phyloP scores from a whole-genome alignment of 64 coral and sea anemone species.

The Stichodactyla mertensii region DNA sequence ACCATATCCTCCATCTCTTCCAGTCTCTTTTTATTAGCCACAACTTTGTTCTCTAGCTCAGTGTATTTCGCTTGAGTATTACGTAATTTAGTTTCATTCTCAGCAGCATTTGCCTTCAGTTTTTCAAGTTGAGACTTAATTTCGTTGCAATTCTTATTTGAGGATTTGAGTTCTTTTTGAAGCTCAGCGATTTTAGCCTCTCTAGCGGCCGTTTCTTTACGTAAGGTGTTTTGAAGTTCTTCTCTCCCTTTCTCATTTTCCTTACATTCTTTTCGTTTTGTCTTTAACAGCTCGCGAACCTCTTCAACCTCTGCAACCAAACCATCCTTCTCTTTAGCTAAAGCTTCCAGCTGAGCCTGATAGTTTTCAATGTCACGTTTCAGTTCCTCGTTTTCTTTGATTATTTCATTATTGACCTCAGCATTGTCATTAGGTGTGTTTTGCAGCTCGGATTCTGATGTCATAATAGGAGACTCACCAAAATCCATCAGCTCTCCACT shows the following conservation, averaged over 20 bases:
- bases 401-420: not conserved
- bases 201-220: conserved; percentile 57
- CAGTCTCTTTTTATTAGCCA: conserved; percentile 24
- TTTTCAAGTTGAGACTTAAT: conserved; percentile 16
- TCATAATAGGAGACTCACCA: not conserved
- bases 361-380: conserved; percentile 40
- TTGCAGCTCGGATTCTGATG: conserved; percentile 1
- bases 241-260: not conserved
- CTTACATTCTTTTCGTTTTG: conserved; percentile 12
- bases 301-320: conserved; percentile 44
- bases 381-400: conserved; percentile 37
- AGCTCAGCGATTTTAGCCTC: conserved; percentile 58
- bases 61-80: conserved; percentile 23
- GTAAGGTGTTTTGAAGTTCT: conserved; percentile 29
- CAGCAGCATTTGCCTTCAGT: not conserved
- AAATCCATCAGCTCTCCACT: not conserved
- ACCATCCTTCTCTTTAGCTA: conserved; percentile 43
- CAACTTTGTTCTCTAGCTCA: conserved; percentile 43
- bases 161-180: conserved; percentile 42
- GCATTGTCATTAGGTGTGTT: not conserved
- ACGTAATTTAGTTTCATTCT: not conserved
- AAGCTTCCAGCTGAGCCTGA: conserved; percentile 20
- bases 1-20: conserved; percentile 28
- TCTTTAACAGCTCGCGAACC: conserved; percentile 25
- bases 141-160: conserved; percentile 33